These are phyloP conservation scores for Scolopax bukidnonensis DNA, from an alignment of 2,797 vertebrate species.

Conservation along the genomic window DNA sequence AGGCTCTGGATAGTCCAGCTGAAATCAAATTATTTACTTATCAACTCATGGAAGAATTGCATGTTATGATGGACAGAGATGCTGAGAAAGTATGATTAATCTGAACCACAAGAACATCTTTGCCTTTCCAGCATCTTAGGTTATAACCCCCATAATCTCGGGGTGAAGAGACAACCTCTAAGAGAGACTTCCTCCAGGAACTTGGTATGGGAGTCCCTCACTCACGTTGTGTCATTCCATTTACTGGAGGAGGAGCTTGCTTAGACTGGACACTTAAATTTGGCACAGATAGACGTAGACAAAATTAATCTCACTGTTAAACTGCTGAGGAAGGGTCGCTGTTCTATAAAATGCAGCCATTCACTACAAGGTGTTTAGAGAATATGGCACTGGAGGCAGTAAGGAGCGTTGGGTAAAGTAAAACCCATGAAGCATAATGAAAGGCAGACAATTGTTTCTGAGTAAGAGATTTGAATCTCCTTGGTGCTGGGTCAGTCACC, in stretches of 20 bases:
- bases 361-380: not conserved
- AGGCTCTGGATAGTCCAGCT: not conserved
- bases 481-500: not conserved
- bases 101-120: not conserved
- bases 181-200: not conserved
- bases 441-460: not conserved
- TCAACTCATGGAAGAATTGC: not conserved
- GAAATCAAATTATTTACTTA: not conserved
- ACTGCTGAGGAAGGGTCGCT: not conserved
- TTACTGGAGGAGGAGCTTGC: not conserved
- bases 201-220: not conserved
- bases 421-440: not conserved
- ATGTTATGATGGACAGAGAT: not conserved
- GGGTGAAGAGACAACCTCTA: not conserved
- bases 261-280: not conserved
- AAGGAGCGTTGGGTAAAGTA: not conserved
- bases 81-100: not conserved
- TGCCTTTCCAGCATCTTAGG: not conserved
- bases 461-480: not conserved
- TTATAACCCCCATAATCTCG: not conserved
- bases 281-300: not conserved
- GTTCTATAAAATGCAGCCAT: not conserved
- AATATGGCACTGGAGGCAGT: not conserved
- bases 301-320: not conserved
- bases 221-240: not conserved